Evolutionary conservation across 2,797 vertebrate species (phyloP).

Genomic region (Bucorvus abyssinicus): DNA sequence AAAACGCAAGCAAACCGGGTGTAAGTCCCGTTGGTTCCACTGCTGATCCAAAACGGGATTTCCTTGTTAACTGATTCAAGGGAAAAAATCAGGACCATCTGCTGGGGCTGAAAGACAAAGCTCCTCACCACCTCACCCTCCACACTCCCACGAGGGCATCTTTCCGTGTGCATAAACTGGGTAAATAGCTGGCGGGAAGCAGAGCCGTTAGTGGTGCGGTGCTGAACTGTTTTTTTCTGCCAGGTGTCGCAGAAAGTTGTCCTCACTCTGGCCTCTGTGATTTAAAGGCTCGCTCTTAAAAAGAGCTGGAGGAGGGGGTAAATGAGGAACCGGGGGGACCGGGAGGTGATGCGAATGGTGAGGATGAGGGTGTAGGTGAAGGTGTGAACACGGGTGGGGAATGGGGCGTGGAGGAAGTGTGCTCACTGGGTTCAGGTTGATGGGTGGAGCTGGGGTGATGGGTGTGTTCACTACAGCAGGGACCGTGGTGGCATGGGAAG

Average conservation of each 20-base stretch:
- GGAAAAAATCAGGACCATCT: background rate
- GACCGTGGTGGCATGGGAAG: slow-evolving; percentile 67
- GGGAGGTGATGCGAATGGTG: slow-evolving; percentile 85
- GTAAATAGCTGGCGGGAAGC: slow-evolving; percentile 11
- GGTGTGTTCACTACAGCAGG: slow-evolving; percentile 57
- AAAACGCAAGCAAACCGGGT: slow-evolving; percentile 66
- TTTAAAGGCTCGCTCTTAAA: slow-evolving; percentile 97
- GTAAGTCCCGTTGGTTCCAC: slow-evolving; percentile 50
- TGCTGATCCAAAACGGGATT: slow-evolving; percentile 10
- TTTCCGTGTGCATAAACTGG: background rate
- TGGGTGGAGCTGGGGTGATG: slow-evolving; percentile 63
- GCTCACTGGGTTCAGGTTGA: slow-evolving; percentile 79
- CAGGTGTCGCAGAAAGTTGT: slow-evolving; percentile 90
- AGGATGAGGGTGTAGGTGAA: slow-evolving; percentile 82
- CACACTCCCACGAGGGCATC: background rate
- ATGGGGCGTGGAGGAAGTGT: slow-evolving; percentile 79
- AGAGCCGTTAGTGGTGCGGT: slow-evolving; percentile 84
- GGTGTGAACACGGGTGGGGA: slow-evolving; percentile 85
- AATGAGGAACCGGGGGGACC: slow-evolving; percentile 84
- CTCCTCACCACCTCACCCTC: background rate
- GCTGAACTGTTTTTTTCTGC: slow-evolving; percentile 85
- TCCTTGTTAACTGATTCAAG: background rate
- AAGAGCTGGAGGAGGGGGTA: slow-evolving; percentile 92
- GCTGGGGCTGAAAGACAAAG: background rate
- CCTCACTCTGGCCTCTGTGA: slow-evolving; percentile 91